Evolutionary conservation across 2,888 invertebrate species (phyloP).

Genomic region (Apomyelois bistriatella): DNA sequence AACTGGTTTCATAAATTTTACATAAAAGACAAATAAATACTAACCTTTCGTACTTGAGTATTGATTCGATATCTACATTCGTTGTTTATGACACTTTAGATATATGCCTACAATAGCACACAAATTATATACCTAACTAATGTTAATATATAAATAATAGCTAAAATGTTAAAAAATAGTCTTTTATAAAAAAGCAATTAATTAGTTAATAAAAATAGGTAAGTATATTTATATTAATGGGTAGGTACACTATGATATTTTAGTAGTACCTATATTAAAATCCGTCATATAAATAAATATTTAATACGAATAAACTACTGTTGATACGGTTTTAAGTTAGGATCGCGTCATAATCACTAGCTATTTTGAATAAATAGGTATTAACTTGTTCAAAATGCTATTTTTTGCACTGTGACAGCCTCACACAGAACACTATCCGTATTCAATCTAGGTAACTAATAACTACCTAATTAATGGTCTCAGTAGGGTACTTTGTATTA

Average conservation of each 20-base stretch:
- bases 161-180: neutral
- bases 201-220: constrained; percentile 26
- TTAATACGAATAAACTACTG: neutral
- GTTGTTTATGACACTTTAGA: too few species aligned
- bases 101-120: too few species aligned
- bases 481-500: constrained; percentile 2
- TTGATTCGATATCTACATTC: too few species aligned
- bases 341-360: neutral
- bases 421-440: constrained; percentile 6
- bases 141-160: too few species aligned
- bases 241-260: constrained; percentile 18
- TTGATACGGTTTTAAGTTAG: neutral
- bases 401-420: constrained; percentile 19
- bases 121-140: too few species aligned
- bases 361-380: neutral
- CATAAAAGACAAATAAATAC: too few species aligned
- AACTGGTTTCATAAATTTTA: too few species aligned
- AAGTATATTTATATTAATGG: constrained; percentile 24
- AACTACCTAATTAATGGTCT: neutral
- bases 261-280: constrained; percentile 21
- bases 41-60: too few species aligned
- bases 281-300: constrained; percentile 21
- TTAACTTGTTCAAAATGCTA: constrained; percentile 12
- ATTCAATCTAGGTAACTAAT: neutral
- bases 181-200: constrained; percentile 33